Base-by-base conservation (phyloP, 2,888 invertebrate species). In the Andrena chrysosceles region DNA sequence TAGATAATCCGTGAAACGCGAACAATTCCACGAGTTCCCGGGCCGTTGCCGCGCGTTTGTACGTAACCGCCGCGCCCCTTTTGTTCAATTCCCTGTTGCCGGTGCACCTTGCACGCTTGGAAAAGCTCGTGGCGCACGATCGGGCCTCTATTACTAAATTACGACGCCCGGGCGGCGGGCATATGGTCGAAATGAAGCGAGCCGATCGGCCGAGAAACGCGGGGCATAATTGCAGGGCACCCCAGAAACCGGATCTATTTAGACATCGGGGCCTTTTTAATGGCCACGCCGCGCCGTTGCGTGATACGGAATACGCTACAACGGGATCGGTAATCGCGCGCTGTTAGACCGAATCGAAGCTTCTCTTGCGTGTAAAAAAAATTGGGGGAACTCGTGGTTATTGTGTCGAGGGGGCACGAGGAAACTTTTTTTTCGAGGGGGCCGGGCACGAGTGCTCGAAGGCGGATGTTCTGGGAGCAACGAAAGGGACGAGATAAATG, bases 301-400 rank as follows among this genome's bases (percentile, higher is more conserved):
- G 82, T 83, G 80, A 52, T n/a, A 63, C 42, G 63, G 70, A 81
- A 76, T 62, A 83, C 75, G 69, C 67, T 74, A 29, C 2, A 67
- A 56, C 63, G 52, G 78, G 66, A 77, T 77, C 72, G 79, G 84
- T 81, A 84, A 87, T 82, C 79, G 63, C 26, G 10, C 77, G 64
- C 73, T 71, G 87, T 86, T 83, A 72, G 85, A 62, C 48, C 56
- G 77, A 86, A 87, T 79, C 63, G 67, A 35, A 64, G 67, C 63
- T 85, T 76, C 86, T 77, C 71, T 78, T 49, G 76, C 71, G 74
- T 81, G 86, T 84, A 81, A 86, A 84, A 85, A 83, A 71, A 83
- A 76, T 86, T 86, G 56, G 73, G 62, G 79, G 77, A 77, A 76
- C 74, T 35, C 73, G 63, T 16, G 16, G 48, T 16, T 33, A 70